A percentile compares a stretch with the other conserved stretches of the same genome.
These are phyloP conservation scores for Scophthalmus maximus DNA, from an alignment of 2,113 vertebrate genomes.

Conservation along the genomic window DNA sequence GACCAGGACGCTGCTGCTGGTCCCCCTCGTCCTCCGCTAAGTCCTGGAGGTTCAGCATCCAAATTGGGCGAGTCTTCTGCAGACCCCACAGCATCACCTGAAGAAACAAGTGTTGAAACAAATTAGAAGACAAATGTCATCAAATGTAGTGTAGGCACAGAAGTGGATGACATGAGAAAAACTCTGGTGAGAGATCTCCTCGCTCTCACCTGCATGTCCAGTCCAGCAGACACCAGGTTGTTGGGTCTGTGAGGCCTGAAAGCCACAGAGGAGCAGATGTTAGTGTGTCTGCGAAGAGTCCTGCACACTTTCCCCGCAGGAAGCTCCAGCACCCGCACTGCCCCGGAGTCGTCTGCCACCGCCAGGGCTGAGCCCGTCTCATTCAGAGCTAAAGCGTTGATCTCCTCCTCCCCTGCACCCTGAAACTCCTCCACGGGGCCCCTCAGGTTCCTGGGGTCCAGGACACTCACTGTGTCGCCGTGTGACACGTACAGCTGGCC, in stretches of 20 bases:
- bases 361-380: slow-evolving; percentile 86
- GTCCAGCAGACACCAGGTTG: slow-evolving; percentile 92
- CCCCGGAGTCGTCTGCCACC: slow-evolving; percentile 90
- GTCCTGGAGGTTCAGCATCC: slow-evolving; percentile 90
- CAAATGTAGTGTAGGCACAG: not conserved
- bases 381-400: slow-evolving; percentile 90
- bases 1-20: slow-evolving; percentile 77
- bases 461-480: slow-evolving; percentile 84
- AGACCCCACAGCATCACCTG: slow-evolving; percentile 95
- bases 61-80: slow-evolving; percentile 92
- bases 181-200: not conserved
- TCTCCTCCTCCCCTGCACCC: slow-evolving; percentile 90
- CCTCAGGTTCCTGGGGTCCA: slow-evolving; percentile 88
- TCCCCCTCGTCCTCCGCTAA: slow-evolving; percentile 76
- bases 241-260: slow-evolving; percentile 93
- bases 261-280: slow-evolving; percentile 94
- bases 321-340: slow-evolving; percentile 89
- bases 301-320: slow-evolving; percentile 87
- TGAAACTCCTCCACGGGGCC: slow-evolving; percentile 77
- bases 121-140: not conserved
- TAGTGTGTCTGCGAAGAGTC: slow-evolving; percentile 90
- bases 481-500: slow-evolving; percentile 86
- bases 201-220: slow-evolving; percentile 94
- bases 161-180: not conserved
- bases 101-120: not conserved